Conservation (phyloP, 2,113 vertebrate genomes). For the Centropristis striata region DNA sequence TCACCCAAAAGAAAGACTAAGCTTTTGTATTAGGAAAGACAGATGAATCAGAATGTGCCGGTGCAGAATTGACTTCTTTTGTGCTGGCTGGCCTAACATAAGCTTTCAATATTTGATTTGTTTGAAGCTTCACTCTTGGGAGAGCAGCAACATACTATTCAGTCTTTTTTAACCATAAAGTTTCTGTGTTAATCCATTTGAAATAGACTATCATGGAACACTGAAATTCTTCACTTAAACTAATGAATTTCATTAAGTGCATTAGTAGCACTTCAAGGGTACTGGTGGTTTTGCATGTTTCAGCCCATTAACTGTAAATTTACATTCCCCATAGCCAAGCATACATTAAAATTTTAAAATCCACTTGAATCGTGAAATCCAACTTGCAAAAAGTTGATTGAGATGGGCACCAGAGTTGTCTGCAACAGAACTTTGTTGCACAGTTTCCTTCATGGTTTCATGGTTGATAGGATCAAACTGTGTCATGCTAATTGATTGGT, state of each 20-base stretch:
- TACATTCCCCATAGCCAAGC: constrained; percentile 6
- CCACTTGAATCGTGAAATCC: constrained; percentile 1
- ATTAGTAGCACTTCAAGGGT: constrained; percentile 11
- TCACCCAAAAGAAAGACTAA: constrained; percentile 20
- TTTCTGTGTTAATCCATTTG: constrained; percentile 3
- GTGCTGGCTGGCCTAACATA: neutral
- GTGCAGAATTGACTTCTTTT: constrained; percentile 26
- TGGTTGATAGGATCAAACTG: neutral
- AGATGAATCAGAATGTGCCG: constrained; percentile 6
- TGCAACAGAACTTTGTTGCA: too few relatives aligned
- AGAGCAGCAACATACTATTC: neutral
- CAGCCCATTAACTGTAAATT: constrained; percentile 28
- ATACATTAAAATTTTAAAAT: constrained; percentile 3
- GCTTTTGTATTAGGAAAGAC: neutral
- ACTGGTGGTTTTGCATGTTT: constrained; percentile 38
- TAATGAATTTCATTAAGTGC: constrained; percentile 13
- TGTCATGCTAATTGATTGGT: neutral
- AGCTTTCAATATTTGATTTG: constrained; percentile 20
- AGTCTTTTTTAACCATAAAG: neutral
- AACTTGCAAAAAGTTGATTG: neutral
- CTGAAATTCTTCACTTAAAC: neutral
- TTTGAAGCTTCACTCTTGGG: constrained; percentile 6
- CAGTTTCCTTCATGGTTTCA: too few relatives aligned
- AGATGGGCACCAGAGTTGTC: neutral
- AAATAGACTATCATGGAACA: neutral